These are phyloP conservation scores for Cyclophora albipunctata DNA, from an alignment of 2,888 invertebrate genomes.

Conservation along the genomic window DNA sequence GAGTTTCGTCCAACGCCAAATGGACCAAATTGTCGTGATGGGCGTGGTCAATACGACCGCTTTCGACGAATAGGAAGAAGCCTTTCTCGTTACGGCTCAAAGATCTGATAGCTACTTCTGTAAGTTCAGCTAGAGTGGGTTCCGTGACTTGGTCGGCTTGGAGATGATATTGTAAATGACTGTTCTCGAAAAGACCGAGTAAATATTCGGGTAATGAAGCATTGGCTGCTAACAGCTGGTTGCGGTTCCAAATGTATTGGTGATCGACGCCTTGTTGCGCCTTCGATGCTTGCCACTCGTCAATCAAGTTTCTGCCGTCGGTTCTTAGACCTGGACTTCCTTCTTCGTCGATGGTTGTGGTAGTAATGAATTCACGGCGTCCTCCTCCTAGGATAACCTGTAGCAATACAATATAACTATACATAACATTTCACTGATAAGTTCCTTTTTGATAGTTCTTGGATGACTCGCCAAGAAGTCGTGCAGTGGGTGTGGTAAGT, in stretches of 20 bases:
- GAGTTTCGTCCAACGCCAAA: slow-evolving; percentile 79
- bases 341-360: slow-evolving; percentile 59
- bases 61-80: slow-evolving; percentile 84
- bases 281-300: slow-evolving; percentile 71
- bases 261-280: slow-evolving; percentile 27
- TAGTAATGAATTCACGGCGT: slow-evolving; percentile 76
- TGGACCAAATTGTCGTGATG: slow-evolving; percentile 76
- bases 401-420: background rate
- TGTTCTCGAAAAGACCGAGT: slow-evolving; percentile 77
- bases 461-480: too few relatives aligned
- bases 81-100: slow-evolving; percentile 78
- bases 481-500: too few relatives aligned
- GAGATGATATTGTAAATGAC: slow-evolving; percentile 79
- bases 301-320: slow-evolving; percentile 79
- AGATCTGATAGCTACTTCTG: slow-evolving; percentile 78
- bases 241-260: slow-evolving; percentile 74
- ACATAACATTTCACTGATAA: too few relatives aligned
- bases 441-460: too few relatives aligned
- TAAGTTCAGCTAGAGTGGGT: slow-evolving; percentile 75
- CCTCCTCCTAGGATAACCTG: slow-evolving; percentile 84
- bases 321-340: slow-evolving; percentile 52
- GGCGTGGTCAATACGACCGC: slow-evolving; percentile 78
- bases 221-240: slow-evolving; percentile 60
- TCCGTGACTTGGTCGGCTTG: slow-evolving; percentile 58
- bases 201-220: slow-evolving; percentile 71